phyloP scores from a whole-genome alignment of 2,113 vertebrate genomes.

The Propithecus coquereli region DNA sequence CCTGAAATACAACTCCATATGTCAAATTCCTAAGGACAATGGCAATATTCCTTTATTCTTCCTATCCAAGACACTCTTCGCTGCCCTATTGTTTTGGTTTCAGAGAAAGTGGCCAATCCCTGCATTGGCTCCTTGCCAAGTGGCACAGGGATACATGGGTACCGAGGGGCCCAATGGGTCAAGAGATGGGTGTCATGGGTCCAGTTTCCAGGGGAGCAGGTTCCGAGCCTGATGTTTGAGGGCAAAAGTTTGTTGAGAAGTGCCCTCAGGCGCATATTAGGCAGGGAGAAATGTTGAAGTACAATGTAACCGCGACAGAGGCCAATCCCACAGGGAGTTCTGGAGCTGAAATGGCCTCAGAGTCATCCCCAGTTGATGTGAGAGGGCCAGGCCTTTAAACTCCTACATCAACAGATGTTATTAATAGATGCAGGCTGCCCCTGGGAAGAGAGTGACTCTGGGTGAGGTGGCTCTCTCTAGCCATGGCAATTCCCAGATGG shows the following conservation, averaged over 20 bases:
- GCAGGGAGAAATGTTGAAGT: background rate
- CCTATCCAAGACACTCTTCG: background rate
- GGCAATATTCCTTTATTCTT: background rate
- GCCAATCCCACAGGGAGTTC: background rate
- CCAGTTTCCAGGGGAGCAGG: background rate
- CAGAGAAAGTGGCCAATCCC: background rate
- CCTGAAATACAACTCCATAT: background rate
- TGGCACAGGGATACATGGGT: too few species aligned
- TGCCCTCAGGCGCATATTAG: background rate
- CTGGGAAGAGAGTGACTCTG: background rate
- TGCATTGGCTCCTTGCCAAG: background rate
- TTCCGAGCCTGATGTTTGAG: background rate
- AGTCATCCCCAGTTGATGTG: fast-evolving
- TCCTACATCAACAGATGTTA: background rate
- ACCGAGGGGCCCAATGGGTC: background rate
- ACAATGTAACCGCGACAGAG: background rate
- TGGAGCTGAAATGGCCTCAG: background rate
- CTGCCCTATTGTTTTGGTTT: background rate
- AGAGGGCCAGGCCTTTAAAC: too few species aligned
- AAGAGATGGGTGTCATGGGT: too few species aligned
- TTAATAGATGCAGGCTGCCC: background rate
- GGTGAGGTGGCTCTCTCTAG: background rate
- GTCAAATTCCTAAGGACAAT: background rate
- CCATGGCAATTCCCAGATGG: background rate
- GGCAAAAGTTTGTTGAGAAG: background rate